Evolutionary conservation across 2,113 vertebrate genomes (phyloP), one percentile per base, ranked within the genome.

Genomic region (Perca flavescens): DNA sequence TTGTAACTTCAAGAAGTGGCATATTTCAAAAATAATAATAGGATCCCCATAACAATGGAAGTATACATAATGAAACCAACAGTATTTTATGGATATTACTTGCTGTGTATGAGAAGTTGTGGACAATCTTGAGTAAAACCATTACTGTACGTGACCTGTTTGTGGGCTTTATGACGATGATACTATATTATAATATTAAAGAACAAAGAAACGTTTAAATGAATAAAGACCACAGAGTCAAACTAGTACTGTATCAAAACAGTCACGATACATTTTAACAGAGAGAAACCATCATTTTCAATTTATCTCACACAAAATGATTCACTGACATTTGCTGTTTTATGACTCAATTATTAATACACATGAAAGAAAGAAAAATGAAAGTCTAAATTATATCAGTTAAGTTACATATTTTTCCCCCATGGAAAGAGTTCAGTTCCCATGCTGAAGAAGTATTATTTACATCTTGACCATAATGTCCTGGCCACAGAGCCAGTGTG

Each of bases 401-500:
- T 88, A 89, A 93, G 88, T 92, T 92, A 94, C 83, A 91, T 82
- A 86, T 90, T 92, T 88, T 74, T 50, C 78, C 22, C 85, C 74
- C 74, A 76, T 81, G 90, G 87, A 91, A 86, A 92, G 49, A 81
- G 66, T 56, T 87, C 73, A 36, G 64, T 91, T 93, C 77, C 91
- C 92, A 93, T 85, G 85, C 86, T 69, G 78, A 79, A 79, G 77
- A 88, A 82, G 57, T 63, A 95, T 90, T 94, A 95, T 95, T 93
- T 94, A 95, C 95, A 95, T 88, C 91, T 92, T 77, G 63, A 91
- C 88, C 82, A 81, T 78, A 77, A 85, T 79, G 85, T 76, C 86
- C 68, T 60, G 74, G 90, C 84, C 93, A 92, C 92, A 94, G 87
- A 92, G 89, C 92, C 94, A 90, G 92, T 93, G 93, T 89, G 93